Base-by-base conservation (phyloP, 2,113 vertebrate species). In the Nycticorax nycticorax region DNA sequence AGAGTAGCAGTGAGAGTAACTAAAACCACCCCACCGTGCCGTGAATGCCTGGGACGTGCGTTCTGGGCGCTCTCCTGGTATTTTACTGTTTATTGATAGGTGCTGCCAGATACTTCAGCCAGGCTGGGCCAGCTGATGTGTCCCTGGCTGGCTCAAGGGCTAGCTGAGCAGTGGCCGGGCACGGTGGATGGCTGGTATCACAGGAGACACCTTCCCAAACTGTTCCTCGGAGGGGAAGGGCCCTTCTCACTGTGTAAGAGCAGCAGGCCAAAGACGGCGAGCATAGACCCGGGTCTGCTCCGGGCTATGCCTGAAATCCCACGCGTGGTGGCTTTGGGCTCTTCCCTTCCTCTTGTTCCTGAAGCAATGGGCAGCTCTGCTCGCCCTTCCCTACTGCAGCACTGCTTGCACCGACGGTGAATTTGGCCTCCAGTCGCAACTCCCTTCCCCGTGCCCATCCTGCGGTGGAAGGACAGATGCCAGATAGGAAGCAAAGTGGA, bases 321-420 rank as follows among this genome's bases (percentile, higher is more conserved):
- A 3, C 1, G 1, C 9, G 32, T 24, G 19, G 35, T 60, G 59
- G 24, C 75, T 48, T n/a, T 68, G 47, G 68, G 53, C 47, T 85
- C 39, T 30, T 33, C 32, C 50, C 56, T 33, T 16, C 35, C 41
- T 41, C 73, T 57, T 20, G 0, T 11, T 37, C 57, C 57, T 37
- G 56, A 35, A 22, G 48, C 56, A 5, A 17, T 0, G 12, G 20
- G 27, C 19, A 45, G 37, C 52, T 47, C 50, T n/a, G 45, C 20
- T 4, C 26, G 21, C 37, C 35, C 33, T 16, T 45, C 77, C 43
- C 78, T 28, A 24, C 50, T 30, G 24, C 47, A 7, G 53, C n/a
- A 5, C 28, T 32, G 14, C 26, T 10, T 15, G 15, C 22, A 3
- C 48, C 64, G 14, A 3, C 0, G 1, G 23, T 10, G 52, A n/a